Evolutionary conservation across 2,113 vertebrate genomes (phyloP).

Genomic region (Pterocles gutturalis): DNA sequence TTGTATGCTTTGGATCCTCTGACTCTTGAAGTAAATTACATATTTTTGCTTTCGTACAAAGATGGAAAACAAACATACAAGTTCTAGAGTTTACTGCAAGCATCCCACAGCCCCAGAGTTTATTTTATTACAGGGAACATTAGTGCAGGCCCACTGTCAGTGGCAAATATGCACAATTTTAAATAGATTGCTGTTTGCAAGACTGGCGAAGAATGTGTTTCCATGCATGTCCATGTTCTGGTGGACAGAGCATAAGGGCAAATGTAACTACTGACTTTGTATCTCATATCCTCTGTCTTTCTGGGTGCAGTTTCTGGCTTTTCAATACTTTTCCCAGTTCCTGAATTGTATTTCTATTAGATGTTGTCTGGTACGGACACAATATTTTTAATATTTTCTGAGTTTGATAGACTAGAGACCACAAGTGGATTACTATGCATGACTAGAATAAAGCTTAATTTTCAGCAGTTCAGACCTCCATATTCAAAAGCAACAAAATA

Average conservation of each 20-base stretch:
- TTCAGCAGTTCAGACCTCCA: background rate
- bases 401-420: background rate
- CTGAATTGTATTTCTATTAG: background rate
- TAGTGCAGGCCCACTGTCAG: background rate
- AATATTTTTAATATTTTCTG: background rate
- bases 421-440: background rate
- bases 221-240: fast-evolving
- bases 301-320: background rate
- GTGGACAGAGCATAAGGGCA: background rate
- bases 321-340: background rate
- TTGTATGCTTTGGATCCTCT: background rate
- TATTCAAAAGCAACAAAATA: background rate
- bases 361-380: background rate
- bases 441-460: background rate
- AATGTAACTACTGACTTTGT: background rate
- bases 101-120: background rate
- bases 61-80: background rate
- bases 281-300: background rate
- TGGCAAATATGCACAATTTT: background rate
- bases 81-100: background rate
- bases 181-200: background rate
- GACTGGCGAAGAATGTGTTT: background rate
- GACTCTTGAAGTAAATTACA: background rate
- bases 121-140: background rate
- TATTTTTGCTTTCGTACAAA: background rate